Percentiles rank a stretch among this genome's conserved stretches.
Conservation (phyloP, 2,888 invertebrate genomes). For the Diplolepis rosae region DNA sequence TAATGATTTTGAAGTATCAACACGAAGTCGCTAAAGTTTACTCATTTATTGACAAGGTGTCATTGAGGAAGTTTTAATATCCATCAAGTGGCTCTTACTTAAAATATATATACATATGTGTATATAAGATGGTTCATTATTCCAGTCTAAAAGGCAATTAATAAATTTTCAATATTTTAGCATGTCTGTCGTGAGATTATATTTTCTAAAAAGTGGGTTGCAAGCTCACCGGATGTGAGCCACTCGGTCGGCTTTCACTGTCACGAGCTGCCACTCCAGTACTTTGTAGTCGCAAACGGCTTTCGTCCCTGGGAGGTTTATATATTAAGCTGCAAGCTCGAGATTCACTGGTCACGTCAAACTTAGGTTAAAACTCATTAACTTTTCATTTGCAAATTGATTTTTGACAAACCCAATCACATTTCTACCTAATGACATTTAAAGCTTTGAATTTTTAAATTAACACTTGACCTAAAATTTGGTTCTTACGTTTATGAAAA, state of each 20-base stretch:
- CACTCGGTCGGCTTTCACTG: conserved; percentile 7
- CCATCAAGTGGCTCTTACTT: background rate
- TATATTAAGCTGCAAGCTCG: conserved; percentile 1
- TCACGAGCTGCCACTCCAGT: background rate
- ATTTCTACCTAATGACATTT: too few relatives aligned
- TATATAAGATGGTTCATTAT: background rate
- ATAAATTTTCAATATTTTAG: conserved; percentile 2
- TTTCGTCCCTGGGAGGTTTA: background rate
- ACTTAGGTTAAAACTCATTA: conserved; percentile 2
- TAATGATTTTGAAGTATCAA: background rate
- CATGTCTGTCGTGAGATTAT: background rate
- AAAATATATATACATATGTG: background rate
- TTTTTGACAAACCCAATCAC: background rate
- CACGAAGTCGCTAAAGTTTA: background rate
- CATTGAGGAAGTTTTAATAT: background rate
- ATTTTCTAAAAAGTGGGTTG: conserved; percentile 11
- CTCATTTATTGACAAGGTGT: conserved; percentile 21
- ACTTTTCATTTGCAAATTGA: background rate
- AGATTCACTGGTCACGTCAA: background rate
- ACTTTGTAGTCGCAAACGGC: conserved; percentile 3
- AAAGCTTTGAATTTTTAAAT: too few relatives aligned
- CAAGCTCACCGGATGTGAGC: background rate
- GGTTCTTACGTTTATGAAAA: too few relatives aligned
- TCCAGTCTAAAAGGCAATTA: background rate
- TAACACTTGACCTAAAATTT: too few relatives aligned